phyloP scores from a whole-genome alignment of 2,113 vertebrate species.

The Sclerurus mexicanus region DNA sequence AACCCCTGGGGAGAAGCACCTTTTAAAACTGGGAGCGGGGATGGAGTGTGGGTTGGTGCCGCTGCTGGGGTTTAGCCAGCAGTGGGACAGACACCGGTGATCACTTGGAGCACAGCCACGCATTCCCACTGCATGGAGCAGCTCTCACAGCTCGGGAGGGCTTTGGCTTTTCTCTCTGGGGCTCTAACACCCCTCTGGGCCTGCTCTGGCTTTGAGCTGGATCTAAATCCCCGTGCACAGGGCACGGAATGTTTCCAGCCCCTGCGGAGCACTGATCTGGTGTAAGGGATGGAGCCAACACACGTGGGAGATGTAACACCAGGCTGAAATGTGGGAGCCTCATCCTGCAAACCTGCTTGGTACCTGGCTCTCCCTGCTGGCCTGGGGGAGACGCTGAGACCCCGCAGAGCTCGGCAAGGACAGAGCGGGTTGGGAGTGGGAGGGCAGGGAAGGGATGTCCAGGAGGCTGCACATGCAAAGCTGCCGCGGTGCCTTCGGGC shows the following conservation, averaged over 20 bases:
- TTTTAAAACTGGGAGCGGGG: not conserved
- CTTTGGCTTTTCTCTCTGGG: not conserved
- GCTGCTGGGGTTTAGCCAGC: not conserved
- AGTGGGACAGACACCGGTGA: not conserved
- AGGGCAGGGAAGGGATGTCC: too few relatives aligned
- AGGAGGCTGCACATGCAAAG: not conserved
- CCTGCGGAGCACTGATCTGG: not conserved
- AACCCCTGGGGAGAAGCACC: not conserved
- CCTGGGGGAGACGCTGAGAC: not conserved
- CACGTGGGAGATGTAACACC: fast-evolving
- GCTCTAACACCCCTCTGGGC: fast-evolving
- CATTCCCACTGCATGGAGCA: not conserved
- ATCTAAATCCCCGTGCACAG: not conserved
- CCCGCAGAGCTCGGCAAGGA: fast-evolving
- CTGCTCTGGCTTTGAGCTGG: not conserved
- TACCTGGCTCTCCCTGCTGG: not conserved
- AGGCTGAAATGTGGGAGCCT: not conserved
- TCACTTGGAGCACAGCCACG: fast-evolving
- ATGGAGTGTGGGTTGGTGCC: not conserved
- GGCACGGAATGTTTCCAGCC: not conserved
- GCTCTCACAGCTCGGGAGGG: not conserved
- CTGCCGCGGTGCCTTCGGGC: not conserved
- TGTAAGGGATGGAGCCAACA: not conserved
- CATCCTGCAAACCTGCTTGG: not conserved
- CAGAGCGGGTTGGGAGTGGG: not conserved